A percentile compares a stretch with the other conserved stretches of the same genome.
phyloP scores from a whole-genome alignment of 2,797 vertebrate species.

The Catharus ustulatus region DNA sequence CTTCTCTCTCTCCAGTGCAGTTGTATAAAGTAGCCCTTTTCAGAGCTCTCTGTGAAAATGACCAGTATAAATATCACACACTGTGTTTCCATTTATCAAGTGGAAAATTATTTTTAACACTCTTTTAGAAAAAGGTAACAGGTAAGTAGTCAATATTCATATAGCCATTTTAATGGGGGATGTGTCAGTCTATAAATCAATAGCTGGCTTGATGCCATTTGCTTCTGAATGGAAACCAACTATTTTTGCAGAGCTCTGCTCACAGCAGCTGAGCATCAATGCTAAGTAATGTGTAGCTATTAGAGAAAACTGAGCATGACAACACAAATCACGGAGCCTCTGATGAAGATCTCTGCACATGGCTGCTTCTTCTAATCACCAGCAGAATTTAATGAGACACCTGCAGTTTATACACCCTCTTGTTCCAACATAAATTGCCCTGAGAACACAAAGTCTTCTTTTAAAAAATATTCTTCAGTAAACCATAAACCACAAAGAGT shows the following conservation, averaged over 20 bases:
- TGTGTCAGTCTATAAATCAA: conserved; percentile 15
- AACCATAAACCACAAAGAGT: conserved; percentile 16
- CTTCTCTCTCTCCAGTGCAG: background rate
- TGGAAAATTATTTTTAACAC: background rate
- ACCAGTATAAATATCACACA: background rate
- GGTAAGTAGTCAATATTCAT: background rate
- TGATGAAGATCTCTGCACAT: conserved; percentile 53
- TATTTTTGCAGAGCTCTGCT: conserved; percentile 18
- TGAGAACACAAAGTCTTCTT: conserved; percentile 12
- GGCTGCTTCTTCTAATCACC: conserved; percentile 61
- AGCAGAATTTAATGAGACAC: conserved; percentile 66
- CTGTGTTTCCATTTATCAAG: background rate
- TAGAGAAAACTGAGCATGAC: conserved; percentile 22
- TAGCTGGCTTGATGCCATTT: background rate
- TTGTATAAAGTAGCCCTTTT: background rate
- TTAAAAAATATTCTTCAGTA: conserved; percentile 25
- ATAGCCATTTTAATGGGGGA: background rate
- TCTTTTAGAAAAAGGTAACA: background rate
- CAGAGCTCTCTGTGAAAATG: background rate
- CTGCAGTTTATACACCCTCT: conserved; percentile 50
- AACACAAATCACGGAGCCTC: conserved; percentile 26
- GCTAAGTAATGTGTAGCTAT: conserved; percentile 27
- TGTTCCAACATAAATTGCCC: conserved; percentile 1
- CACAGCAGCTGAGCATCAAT: conserved; percentile 17
- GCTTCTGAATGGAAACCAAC: conserved; percentile 4